Evolutionary conservation across 2,888 invertebrate genomes (phyloP), one percentile per base, ranked within the genome.

Genomic region (Dryocosmus kuriphilus): DNA sequence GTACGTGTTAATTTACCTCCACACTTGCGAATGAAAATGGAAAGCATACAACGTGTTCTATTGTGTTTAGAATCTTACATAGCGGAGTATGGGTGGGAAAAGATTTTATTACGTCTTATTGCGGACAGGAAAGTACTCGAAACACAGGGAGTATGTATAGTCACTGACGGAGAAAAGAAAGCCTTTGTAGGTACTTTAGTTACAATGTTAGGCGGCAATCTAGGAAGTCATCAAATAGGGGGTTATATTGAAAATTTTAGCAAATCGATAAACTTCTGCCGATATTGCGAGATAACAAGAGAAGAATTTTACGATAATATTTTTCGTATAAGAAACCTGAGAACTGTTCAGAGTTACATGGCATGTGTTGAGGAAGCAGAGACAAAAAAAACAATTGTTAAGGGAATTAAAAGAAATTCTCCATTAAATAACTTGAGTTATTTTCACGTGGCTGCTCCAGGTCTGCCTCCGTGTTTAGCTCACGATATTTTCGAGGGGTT

Each of bases 241-340:
- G 86, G 85, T 22, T 86, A 83, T 81, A 35, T 30, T 55, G 84
- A 86, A 85, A 87, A 82, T 78, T 87, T 87, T 78, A 78, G 77
- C 77, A 75, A 62, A 11, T 74, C 76, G 22, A 63, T 71, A 27
- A 83, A 83, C 79, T 83, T 86, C 74, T 87, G 86, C 79, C 75
- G 86, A 14, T 85, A 71, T 76, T 86, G 86, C 76, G 80, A 83
- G 27, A 65, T 65, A 22, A 38, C 35, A 5, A 32, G 24, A 65
- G 7, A 35, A 19, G 32, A 65, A 19, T 65, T 65, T 16, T 14
- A 19, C 5, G 11, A 27, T 0, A 41, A 65, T 35, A 19, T 27
- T n/a, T 35, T 27, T 65, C 16, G 19, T 16, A 35, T 14, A 38
- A 35, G 30, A n/a, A 19, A 38, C 1, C 11, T 22, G 22, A 65